Conservation (phyloP, 2,797 vertebrate species). For the Tenualosa thibaudeaui region DNA sequence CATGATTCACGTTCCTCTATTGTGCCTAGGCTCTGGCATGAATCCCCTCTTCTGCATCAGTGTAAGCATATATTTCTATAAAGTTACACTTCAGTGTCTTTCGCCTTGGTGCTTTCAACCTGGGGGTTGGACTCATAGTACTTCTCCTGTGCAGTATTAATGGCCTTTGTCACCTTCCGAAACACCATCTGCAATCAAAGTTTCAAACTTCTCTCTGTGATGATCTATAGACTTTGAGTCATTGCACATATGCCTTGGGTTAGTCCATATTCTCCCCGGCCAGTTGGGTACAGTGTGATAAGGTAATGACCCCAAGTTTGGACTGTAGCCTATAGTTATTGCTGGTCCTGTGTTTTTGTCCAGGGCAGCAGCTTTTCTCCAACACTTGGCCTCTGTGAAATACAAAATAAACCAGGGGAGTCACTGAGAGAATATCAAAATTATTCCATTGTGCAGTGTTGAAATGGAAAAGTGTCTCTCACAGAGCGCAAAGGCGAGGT, state of each 20-base stretch:
- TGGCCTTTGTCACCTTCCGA: not conserved
- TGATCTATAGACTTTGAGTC: not conserved
- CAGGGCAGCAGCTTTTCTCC: not conserved
- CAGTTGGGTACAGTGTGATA: not conserved
- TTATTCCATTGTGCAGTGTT: constrained; percentile 21
- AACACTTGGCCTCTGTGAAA: not conserved
- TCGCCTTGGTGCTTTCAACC: not conserved
- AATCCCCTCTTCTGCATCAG: not conserved
- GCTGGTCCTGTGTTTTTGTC: not conserved
- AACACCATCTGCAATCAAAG: not conserved
- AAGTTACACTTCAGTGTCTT: constrained; percentile 11
- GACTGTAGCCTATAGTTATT: not conserved
- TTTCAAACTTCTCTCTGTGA: not conserved
- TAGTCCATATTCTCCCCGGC: not conserved
- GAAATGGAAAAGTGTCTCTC: constrained; percentile 22
- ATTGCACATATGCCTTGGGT: not conserved
- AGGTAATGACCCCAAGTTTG: not conserved
- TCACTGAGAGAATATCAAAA: constrained; percentile 5
- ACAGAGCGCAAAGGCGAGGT: not conserved
- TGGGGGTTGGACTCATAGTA: not conserved
- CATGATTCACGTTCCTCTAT: constrained; percentile 17
- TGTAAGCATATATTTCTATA: constrained; percentile 14
- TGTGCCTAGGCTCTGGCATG: not conserved
- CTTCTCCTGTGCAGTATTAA: not conserved
- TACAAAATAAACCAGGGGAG: not conserved